phyloP scores from a whole-genome alignment of 2,113 vertebrate genomes.

The Oophaga pumilio region DNA sequence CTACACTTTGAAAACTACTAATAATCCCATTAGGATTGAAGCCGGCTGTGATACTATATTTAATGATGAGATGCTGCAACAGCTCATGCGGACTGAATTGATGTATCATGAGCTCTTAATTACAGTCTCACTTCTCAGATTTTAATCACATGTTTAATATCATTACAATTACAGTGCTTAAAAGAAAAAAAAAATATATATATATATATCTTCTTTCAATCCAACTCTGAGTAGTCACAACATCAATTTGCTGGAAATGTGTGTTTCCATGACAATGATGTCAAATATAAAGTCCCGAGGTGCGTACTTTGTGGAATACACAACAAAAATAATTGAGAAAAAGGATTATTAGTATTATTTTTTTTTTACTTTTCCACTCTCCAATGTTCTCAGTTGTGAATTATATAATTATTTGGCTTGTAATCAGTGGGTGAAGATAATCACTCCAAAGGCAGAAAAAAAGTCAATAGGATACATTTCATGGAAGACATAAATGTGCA shows the following conservation, averaged over 20 bases:
- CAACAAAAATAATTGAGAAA: background rate
- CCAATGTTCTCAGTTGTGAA: background rate
- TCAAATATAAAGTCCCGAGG: constrained; percentile 18
- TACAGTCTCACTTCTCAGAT: background rate
- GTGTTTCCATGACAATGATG: constrained; percentile 28
- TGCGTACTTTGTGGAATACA: constrained; percentile 5
- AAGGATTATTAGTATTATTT: background rate
- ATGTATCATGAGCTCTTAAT: constrained; percentile 2
- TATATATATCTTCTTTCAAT: constrained; percentile 16
- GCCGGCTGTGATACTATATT: background rate
- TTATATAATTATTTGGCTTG: background rate
- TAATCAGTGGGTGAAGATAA: background rate
- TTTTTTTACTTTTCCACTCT: background rate
- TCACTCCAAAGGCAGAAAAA: background rate
- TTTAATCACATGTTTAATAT: constrained; percentile 36
- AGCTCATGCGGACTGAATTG: background rate
- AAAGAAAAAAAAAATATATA: background rate
- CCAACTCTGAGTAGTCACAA: constrained; percentile 24
- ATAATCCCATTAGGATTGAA: background rate
- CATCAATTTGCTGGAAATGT: constrained; percentile 38
- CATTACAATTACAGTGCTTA: constrained; percentile 33
- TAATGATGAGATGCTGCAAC: background rate
- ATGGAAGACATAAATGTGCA: constrained; percentile 7
- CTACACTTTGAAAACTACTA: background rate
- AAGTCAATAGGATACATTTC: background rate